Base-by-base conservation (phyloP, 1,140 invertebrate species). In the Aricia agestis region DNA sequence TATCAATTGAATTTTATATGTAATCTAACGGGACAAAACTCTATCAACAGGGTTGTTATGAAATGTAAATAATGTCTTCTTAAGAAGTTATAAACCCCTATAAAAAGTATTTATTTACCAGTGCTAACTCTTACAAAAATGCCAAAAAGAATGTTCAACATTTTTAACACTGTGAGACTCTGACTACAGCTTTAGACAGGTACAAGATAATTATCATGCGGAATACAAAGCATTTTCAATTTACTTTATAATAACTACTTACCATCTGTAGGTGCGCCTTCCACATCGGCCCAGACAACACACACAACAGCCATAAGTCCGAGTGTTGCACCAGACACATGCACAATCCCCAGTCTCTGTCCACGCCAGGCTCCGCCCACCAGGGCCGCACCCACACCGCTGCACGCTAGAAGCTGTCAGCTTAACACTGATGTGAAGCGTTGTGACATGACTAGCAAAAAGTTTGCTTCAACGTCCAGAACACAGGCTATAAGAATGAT, bases 381-480 rank as follows among this genome's bases (percentile, higher is more conserved):
- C 74, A 98, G 84, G 5, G 97, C 96, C 18, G 95, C 95, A 1
- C 97, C 96, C 74, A 98, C 97, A 18, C 96, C 96, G 72, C 97
- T 96, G 87, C 97, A 98, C 80, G 97, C 96, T 73, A 98, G 90
- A 78, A 98, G 91, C 96, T 98, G 93, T 92, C 95, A 95, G 85
- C 91, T 92, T 32, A 92, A 73, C 15, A 92, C 91, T 13, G 91
- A 92, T 15, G 90, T 92, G 72, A 87, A 92, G 9, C 90, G 76
- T 76, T 92, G 92, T 1, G 90, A 92, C 77, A 88, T 77, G 0
- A 92, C 90, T 41, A 92, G 75, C 66, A 92, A 74, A 81, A 86
- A 92, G 67, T 80, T 86, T 10, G 90, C 89, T 76, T 91, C 89
- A 6, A 98, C 97, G 89, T 98, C 97, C 72, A 92, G 73, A 18